phyloP scores from a whole-genome alignment of 1,140 invertebrate genomes.

The Chymomyza costata region DNA sequence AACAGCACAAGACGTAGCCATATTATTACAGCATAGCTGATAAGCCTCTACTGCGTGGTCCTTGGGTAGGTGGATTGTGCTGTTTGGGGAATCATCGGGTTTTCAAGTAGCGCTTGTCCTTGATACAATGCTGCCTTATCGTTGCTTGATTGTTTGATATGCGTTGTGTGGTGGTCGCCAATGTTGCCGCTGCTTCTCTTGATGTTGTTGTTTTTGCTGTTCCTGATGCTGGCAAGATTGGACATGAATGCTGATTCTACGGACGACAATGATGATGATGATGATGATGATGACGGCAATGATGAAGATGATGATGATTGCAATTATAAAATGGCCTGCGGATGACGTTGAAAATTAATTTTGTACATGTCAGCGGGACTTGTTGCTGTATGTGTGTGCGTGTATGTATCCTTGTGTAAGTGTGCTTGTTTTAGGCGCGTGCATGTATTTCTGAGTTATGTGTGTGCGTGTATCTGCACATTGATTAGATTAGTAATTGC shows the following conservation, averaged over 20 bases:
- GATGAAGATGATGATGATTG: conserved; percentile 57
- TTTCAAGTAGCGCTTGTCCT: too few relatives aligned
- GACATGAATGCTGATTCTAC: conserved; percentile 23
- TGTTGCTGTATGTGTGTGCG: conserved; percentile 5
- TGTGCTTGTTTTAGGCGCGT: too few relatives aligned
- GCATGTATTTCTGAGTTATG: not conserved
- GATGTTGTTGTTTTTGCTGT: conserved; percentile 11
- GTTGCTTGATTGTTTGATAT: conserved; percentile 15
- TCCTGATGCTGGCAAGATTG: conserved; percentile 2
- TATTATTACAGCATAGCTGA: conserved; percentile 28
- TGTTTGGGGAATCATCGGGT: too few relatives aligned
- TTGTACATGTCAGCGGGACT: conserved; percentile 42
- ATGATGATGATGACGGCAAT: conserved; percentile 18
- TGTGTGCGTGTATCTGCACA: conserved; percentile 1
- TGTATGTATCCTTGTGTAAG: not conserved
- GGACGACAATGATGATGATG: not conserved
- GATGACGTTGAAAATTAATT: conserved; percentile 61
- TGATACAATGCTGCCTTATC: not conserved
- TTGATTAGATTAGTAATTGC: conserved; percentile 37
- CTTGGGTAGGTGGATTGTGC: too few relatives aligned
- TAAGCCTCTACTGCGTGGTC: not conserved
- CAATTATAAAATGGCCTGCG: conserved; percentile 67
- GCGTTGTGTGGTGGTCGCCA: not conserved
- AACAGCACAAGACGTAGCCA: conserved; percentile 24
- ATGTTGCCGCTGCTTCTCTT: not conserved